phyloP scores from a whole-genome alignment of 2,888 invertebrate genomes.

The Erebia epiphron region DNA sequence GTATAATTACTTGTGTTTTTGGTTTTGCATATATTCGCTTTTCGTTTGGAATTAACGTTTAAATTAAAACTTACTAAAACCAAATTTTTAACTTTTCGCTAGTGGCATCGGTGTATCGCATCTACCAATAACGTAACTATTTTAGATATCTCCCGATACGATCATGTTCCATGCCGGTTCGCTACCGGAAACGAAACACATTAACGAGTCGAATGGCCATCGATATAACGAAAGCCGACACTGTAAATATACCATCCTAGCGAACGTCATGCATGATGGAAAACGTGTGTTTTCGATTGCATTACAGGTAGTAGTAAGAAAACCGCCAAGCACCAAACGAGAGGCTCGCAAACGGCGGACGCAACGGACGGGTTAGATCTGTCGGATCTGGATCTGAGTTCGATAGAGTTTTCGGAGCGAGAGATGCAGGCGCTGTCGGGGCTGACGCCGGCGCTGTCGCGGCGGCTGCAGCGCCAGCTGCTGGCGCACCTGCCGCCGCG shows the following conservation, averaged over 20 bases:
- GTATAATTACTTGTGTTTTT: slow-evolving; percentile 52
- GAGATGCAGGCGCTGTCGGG: slow-evolving; percentile 81
- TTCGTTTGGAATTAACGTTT: slow-evolving; percentile 66
- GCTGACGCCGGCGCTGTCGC: slow-evolving; percentile 87
- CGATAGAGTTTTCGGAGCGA: slow-evolving; percentile 86
- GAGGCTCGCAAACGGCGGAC: slow-evolving; percentile 47
- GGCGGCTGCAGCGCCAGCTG: slow-evolving; percentile 87
- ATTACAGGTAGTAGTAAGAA: slow-evolving; percentile 79
- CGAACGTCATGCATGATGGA: slow-evolving; percentile 82
- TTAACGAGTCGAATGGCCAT: slow-evolving; percentile 26
- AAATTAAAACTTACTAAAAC: slow-evolving; percentile 54
- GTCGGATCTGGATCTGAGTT: slow-evolving; percentile 86
- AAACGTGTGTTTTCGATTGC: slow-evolving; percentile 80
- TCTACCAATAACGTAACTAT: slow-evolving; percentile 35
- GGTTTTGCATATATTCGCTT: slow-evolving; percentile 74
- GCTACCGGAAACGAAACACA: slow-evolving; percentile 32
- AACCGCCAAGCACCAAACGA: slow-evolving; percentile 64
- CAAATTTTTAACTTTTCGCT: slow-evolving; percentile 74
- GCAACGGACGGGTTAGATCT: slow-evolving; percentile 70
- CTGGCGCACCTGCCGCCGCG: slow-evolving; percentile 87
- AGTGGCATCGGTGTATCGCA: slow-evolving; percentile 57
- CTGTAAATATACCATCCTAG: slow-evolving; percentile 76
- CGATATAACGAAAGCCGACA: slow-evolving; percentile 47
- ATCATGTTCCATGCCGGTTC: slow-evolving; percentile 30
- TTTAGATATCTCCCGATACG: slow-evolving; percentile 23